phyloP scores from a whole-genome alignment of 2,113 vertebrate species.

The Baryphthengus martii region DNA sequence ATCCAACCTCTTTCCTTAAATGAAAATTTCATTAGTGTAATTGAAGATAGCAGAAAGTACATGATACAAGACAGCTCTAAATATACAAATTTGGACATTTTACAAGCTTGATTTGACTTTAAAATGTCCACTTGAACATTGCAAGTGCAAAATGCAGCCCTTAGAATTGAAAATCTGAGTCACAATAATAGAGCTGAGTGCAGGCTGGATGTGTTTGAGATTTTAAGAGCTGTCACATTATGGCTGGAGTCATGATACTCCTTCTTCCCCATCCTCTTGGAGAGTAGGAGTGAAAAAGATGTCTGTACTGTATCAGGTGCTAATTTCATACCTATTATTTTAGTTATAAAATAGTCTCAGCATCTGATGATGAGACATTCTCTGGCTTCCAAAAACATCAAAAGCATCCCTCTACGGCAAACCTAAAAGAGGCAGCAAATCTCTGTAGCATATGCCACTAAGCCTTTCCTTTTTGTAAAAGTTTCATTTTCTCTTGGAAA shows the following conservation, averaged over 20 bases:
- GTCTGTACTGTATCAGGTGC: not conserved
- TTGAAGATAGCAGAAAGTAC: conserved; percentile 5
- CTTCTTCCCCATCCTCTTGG: not conserved
- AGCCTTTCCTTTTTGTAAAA: not conserved
- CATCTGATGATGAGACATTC: conserved; percentile 26
- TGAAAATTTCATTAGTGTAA: conserved; percentile 12
- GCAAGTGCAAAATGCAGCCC: not conserved
- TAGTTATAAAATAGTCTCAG: conserved; percentile 22
- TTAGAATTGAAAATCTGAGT: not conserved
- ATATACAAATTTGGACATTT: conserved; percentile 10
- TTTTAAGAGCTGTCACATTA: not conserved
- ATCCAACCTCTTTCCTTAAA: not conserved
- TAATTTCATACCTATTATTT: conserved; percentile 44
- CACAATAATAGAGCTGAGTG: not conserved
- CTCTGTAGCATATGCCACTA: not conserved
- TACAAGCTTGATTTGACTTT: not conserved
- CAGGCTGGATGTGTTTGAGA: not conserved
- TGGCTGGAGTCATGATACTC: not conserved
- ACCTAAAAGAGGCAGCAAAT: not conserved
- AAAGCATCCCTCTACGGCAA: not conserved
- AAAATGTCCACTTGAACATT: not conserved
- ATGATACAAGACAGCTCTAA: not conserved
- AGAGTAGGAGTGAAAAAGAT: conserved; percentile 4
- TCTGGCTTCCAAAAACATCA: not conserved
- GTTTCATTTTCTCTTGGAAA: not conserved